Conservation (phyloP, 2,888 invertebrate genomes). For the Chrysolina americana region DNA sequence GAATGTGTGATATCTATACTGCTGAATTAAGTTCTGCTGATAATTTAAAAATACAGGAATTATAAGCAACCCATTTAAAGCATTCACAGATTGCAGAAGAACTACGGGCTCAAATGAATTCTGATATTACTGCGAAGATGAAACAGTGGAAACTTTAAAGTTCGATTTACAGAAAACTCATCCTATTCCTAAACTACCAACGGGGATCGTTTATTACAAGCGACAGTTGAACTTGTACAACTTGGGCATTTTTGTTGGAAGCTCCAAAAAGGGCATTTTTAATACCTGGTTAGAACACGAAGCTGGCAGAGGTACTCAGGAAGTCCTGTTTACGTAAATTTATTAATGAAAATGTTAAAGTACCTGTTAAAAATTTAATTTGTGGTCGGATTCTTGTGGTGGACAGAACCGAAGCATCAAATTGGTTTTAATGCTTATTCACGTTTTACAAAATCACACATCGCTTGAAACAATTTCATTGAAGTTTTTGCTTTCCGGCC, state of each 20-base stretch:
- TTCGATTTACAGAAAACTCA: slow-evolving; percentile 23
- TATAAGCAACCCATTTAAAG: not conserved
- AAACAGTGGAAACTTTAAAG: not conserved
- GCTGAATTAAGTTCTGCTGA: slow-evolving; percentile 24
- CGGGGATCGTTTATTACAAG: slow-evolving; percentile 25
- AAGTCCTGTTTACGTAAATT: slow-evolving; percentile 34
- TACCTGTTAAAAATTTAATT: slow-evolving; percentile 29
- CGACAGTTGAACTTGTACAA: slow-evolving; percentile 19
- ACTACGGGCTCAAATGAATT: slow-evolving; percentile 16
- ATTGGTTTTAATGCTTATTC: slow-evolving; percentile 45
- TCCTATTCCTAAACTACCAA: slow-evolving; percentile 20
- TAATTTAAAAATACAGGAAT: not conserved
- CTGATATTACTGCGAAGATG: slow-evolving; percentile 9
- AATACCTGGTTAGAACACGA: slow-evolving; percentile 42
- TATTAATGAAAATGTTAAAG: slow-evolving; percentile 28
- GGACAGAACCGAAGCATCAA: slow-evolving; percentile 52
- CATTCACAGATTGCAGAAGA: slow-evolving; percentile 19
- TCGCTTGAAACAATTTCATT: slow-evolving; percentile 43
- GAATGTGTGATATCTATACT: slow-evolving; percentile 23
- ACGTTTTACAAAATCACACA: slow-evolving; percentile 45
- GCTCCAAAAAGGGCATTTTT: slow-evolving; percentile 31
- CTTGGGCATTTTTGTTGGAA: slow-evolving; percentile 1
- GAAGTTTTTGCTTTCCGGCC: slow-evolving; percentile 51
- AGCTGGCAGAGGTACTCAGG: slow-evolving; percentile 35
- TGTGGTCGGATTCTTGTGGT: slow-evolving; percentile 40